A percentile compares a stretch with the other conserved stretches of the same genome.
Evolutionary conservation across 2,888 invertebrate genomes (phyloP).

Genomic region (Brachyopa scutellaris): DNA sequence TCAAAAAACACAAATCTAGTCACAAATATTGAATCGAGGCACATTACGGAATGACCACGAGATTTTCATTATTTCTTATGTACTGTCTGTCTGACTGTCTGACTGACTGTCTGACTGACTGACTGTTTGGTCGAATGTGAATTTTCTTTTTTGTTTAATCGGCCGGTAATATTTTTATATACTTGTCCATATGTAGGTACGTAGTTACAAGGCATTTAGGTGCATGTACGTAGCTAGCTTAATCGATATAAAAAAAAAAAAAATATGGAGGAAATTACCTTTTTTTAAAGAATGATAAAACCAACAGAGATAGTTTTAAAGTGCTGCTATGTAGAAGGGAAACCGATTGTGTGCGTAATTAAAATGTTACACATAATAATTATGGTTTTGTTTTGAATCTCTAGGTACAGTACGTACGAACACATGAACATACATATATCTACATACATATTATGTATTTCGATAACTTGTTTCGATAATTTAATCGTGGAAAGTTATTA

Average conservation of each 20-base stretch:
- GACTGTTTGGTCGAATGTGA: no score
- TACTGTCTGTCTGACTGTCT: conserved; percentile 11
- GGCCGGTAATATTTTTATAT: no score
- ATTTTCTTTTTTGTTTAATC: no score
- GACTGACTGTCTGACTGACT: no score
- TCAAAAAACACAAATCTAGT: neutral
- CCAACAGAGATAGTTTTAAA: neutral
- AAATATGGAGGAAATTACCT: conserved; percentile 19
- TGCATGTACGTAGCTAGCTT: neutral
- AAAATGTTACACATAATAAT: conserved; percentile 26
- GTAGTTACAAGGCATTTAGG: neutral
- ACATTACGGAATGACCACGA: conserved; percentile 1
- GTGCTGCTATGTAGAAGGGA: neutral
- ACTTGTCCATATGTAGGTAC: neutral
- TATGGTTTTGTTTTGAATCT: conserved; percentile 7
- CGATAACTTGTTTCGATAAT: conserved; percentile 24
- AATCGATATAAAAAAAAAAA: conserved; percentile 22
- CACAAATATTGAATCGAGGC: neutral
- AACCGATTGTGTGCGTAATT: conserved; percentile 10
- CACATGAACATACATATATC: no score
- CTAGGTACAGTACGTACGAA: neutral
- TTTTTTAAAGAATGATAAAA: conserved; percentile 17
- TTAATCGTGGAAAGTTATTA: conserved; percentile 24
- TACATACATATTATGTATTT: conserved; percentile 4
- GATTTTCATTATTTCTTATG: conserved; percentile 21